These are phyloP conservation scores for Hyposmocoma kahamanoa DNA, from an alignment of 1,140 invertebrate species.

Conservation along the genomic window DNA sequence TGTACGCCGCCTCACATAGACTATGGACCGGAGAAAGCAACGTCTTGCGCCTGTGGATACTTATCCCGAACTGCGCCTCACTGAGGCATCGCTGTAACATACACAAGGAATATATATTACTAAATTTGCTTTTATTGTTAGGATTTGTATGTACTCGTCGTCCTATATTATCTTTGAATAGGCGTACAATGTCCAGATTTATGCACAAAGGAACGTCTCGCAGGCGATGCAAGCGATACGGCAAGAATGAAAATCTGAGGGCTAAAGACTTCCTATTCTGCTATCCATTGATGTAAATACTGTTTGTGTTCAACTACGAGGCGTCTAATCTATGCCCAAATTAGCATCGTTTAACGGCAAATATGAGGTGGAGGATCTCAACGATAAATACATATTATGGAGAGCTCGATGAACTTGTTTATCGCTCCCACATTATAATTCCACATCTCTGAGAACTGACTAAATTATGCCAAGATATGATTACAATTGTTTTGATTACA, in stretches of 20 bases:
- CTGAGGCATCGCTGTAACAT: not conserved
- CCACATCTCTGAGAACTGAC: no score
- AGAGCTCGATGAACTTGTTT: no score
- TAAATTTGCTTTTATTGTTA: not conserved
- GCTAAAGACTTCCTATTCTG: no score
- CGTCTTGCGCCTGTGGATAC: not conserved
- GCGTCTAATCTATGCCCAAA: not conserved
- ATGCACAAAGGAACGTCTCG: not conserved
- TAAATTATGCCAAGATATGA: no score
- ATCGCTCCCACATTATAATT: no score
- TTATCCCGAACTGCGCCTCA: not conserved
- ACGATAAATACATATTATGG: not conserved
- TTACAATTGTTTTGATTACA: no score
- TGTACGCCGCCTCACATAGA: slow-evolving; percentile 8
- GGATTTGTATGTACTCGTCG: not conserved
- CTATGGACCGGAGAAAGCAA: slow-evolving; percentile 6
- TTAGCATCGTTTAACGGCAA: slow-evolving; percentile 3
- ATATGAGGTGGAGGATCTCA: not conserved
- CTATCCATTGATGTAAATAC: no score
- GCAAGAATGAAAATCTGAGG: no score
- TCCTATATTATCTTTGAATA: not conserved
- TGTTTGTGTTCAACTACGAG: not conserved
- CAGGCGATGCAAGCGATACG: no score
- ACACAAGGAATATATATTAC: not conserved
- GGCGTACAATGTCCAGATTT: no score